A percentile compares a stretch with the other conserved stretches of the same genome.
These are phyloP conservation scores for Drosophila mimica DNA, from an alignment of 2,888 invertebrate genomes.

Conservation along the genomic window DNA sequence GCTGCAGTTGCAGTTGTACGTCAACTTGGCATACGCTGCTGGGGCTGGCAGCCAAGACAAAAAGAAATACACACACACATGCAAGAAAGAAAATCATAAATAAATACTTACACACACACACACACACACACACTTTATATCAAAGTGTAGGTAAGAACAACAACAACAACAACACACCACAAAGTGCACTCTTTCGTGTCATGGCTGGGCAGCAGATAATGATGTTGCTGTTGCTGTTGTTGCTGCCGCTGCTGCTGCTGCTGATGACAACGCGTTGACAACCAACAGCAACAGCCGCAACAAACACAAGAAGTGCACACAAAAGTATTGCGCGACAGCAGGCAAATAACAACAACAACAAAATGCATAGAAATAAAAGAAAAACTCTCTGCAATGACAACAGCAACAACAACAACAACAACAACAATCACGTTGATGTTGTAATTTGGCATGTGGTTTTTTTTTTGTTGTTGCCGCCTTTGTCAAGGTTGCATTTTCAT, in stretches of 20 bases:
- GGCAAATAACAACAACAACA: constrained; percentile 23
- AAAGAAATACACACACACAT: constrained; percentile 1
- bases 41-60: constrained; percentile 30
- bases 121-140: neutral
- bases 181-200: constrained; percentile 53
- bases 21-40: constrained; percentile 30
- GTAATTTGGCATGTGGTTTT: constrained; percentile 66
- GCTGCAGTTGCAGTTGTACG: constrained; percentile 39
- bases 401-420: constrained; percentile 16
- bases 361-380: constrained; percentile 44
- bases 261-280: constrained; percentile 55
- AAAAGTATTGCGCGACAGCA: constrained; percentile 53
- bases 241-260: constrained; percentile 38
- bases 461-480: constrained; percentile 46
- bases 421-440: constrained; percentile 51
- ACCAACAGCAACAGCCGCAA: constrained; percentile 10
- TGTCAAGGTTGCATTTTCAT: constrained; percentile 74
- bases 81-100: constrained; percentile 45
- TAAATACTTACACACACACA: constrained; percentile 36
- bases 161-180: constrained; percentile 14
- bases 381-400: constrained; percentile 42
- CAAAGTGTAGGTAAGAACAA: constrained; percentile 32
- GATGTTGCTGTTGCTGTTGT: constrained; percentile 21
- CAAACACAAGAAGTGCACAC: constrained; percentile 38
- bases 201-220: constrained; percentile 40